Percentiles rank a stretch among this genome's conserved stretches.
phyloP scores from a whole-genome alignment of 2,888 invertebrate genomes.

The Volucella inflata region DNA sequence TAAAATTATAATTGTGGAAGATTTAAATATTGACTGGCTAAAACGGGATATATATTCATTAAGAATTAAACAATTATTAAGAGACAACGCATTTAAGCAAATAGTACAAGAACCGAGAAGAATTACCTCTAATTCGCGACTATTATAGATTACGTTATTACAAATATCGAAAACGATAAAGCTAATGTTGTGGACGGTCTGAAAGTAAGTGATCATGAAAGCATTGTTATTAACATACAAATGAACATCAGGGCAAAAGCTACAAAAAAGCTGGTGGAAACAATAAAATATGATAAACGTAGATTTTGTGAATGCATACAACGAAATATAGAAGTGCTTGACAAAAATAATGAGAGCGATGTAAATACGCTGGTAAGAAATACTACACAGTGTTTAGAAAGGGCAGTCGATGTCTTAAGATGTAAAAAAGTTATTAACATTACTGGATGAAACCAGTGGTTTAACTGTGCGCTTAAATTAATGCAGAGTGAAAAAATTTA shows the following conservation, averaged over 20 bases:
- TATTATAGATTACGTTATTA: slow-evolving; percentile 9
- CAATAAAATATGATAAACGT: not conserved
- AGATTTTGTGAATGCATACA: not conserved
- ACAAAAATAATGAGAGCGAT: not conserved
- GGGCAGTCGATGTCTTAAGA: too few relatives aligned
- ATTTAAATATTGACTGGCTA: slow-evolving; percentile 6
- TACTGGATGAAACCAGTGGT: not conserved
- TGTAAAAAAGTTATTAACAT: too few relatives aligned
- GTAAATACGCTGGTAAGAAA: not conserved
- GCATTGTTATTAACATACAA: not conserved
- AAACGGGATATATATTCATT: not conserved
- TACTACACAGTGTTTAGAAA: not conserved
- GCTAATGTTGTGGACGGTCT: not conserved
- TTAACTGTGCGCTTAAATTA: not conserved
- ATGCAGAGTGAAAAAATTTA: not conserved
- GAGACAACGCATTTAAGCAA: not conserved
- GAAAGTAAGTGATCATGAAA: slow-evolving; percentile 1
- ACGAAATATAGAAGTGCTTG: not conserved
- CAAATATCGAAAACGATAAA: not conserved
- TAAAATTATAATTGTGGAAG: not conserved
- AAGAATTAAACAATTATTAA: not conserved
- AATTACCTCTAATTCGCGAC: not conserved
- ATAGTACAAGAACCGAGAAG: not conserved
- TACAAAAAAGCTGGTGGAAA: not conserved
- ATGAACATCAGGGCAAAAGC: not conserved